Conservation (phyloP, 2,113 vertebrate genomes). For the Phoenicopterus ruber region DNA sequence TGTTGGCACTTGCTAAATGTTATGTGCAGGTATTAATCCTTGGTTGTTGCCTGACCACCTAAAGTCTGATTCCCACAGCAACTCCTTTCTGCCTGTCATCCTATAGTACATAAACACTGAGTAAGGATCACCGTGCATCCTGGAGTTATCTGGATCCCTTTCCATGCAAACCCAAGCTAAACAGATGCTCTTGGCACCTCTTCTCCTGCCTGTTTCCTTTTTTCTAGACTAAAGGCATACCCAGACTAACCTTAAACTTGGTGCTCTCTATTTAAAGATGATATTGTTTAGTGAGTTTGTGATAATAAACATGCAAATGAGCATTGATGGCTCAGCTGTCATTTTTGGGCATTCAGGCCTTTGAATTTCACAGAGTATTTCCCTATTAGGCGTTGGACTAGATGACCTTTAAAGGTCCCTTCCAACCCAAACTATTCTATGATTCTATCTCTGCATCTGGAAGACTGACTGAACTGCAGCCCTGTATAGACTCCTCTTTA, state of each 20-base stretch:
- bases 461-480: not conserved
- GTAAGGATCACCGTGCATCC: not conserved
- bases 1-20: not conserved
- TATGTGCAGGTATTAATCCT: not conserved
- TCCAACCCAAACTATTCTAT: no score
- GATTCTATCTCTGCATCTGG: not conserved
- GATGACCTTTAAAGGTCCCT: no score
- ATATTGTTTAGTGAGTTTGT: not conserved
- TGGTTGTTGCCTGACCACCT: not conserved
- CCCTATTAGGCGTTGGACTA: no score
- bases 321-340: not conserved
- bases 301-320: not conserved
- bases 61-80: not conserved
- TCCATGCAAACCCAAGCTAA: not conserved
- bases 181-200: not conserved
- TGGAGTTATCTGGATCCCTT: not conserved
- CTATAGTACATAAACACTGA: not conserved
- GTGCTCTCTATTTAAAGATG: not conserved
- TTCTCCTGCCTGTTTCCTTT: not conserved
- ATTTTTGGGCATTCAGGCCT: not conserved
- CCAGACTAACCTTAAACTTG: not conserved
- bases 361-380: not conserved
- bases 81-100: not conserved
- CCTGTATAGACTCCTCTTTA: not conserved
- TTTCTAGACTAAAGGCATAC: not conserved